Evolutionary conservation across 1,140 invertebrate species (phyloP), one percentile per base, ranked within the genome.

Genomic region (Ctenoplectra terminalis): DNA sequence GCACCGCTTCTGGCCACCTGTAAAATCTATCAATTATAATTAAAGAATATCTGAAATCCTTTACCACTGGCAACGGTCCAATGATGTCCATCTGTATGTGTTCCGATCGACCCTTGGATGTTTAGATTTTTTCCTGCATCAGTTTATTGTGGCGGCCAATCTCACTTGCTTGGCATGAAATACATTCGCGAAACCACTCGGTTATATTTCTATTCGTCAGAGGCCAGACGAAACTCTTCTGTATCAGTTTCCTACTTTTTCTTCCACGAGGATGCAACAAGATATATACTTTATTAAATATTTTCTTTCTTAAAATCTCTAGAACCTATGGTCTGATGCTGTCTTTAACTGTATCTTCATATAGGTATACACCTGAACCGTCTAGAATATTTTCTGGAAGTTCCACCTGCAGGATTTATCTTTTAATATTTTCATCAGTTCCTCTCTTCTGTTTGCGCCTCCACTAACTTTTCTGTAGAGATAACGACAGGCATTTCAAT

Each of bases 21-120:
- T 23, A 26, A 29, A 40, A 60, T 0, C 70, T 20, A 29, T 72
- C 54, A 1, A 72, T 72, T 20, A 40, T 58, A n/a, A 54, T 58
- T 0, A 72, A 37, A 29, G 40, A 72, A 29, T 60, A 72, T 2
- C n/a, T 37, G 34, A 11, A 40, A 26, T 17, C 17, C 0, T 72
- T 43, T 17, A 29, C 11, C 3, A 23, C 6, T 26, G 50, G 78
- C 20, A 81, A 52, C 7, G 67, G 58, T 23, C 61, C 70, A 11
- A 81, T 52, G 0, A 81, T 20, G 29, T 81, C 69, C 0, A 73
- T 9, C 50, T 81, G 52, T 0, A 81, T 43, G 40, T 81, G 78
- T 1, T 50, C 26, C n/a, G 75, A 81, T 17, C 71, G 37, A 34
- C 34, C 31, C 17, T 76, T 43, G 0, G 72, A 46, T 23, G 70